Conservation (phyloP, 2,888 invertebrate genomes). For the Zele albiditarsus region DNA sequence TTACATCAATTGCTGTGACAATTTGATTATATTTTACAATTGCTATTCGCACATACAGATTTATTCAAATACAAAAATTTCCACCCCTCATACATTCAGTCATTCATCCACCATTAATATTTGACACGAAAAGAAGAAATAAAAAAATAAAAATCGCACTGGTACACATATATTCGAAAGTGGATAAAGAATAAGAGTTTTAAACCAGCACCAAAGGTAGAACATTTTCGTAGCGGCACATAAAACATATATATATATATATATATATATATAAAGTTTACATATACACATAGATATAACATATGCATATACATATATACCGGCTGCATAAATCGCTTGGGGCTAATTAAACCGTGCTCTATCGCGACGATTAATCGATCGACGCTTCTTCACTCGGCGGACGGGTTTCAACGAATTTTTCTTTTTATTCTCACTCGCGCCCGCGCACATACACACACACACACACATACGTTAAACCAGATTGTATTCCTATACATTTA, state of each 20-base stretch:
- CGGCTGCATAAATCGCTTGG: constrained; percentile 55
- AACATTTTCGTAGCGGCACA: constrained; percentile 39
- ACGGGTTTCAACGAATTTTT: constrained; percentile 45
- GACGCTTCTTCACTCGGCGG: constrained; percentile 52
- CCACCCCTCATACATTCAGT: no score
- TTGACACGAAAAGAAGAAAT: neutral
- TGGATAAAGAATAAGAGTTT: constrained; percentile 12
- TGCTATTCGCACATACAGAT: no score
- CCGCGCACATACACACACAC: neutral
- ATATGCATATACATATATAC: constrained; percentile 16
- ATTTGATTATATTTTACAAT: no score
- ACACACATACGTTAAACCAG: neutral
- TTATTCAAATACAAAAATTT: no score
- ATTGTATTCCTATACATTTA: neutral
- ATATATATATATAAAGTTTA: neutral
- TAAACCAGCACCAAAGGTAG: constrained; percentile 16
- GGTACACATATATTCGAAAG: constrained; percentile 7
- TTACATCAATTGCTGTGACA: no score
- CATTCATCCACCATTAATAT: no score
- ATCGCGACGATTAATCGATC: constrained; percentile 66
- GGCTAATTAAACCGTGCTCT: constrained; percentile 66
- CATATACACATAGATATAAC: neutral
- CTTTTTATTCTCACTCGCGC: constrained; percentile 18
- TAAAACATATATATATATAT: constrained; percentile 14
- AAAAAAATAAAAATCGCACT: constrained; percentile 6